Evolutionary conservation across 2,797 vertebrate species (phyloP).

Genomic region (Cheirogaleus major): DNA sequence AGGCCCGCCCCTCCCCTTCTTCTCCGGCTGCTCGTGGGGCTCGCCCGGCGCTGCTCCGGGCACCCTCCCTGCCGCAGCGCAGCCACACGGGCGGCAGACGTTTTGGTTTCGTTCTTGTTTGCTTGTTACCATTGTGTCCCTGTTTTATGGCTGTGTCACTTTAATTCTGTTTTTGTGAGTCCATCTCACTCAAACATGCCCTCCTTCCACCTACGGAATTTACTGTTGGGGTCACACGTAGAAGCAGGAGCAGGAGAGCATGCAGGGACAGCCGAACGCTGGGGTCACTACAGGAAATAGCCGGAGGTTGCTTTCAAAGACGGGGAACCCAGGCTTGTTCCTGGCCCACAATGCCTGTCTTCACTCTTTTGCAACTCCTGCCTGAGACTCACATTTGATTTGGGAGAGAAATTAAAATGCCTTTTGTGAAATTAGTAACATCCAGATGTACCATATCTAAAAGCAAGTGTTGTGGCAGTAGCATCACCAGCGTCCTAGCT

Average conservation of each 20-base stretch:
- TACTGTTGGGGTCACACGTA: background rate
- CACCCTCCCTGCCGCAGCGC: background rate
- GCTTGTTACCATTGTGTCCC: background rate
- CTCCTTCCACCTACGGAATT: background rate
- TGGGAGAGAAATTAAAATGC: background rate
- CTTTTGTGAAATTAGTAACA: background rate
- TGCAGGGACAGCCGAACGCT: too few species aligned
- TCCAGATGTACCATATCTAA: background rate
- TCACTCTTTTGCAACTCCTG: background rate
- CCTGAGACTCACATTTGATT: background rate
- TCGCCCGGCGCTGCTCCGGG: too few species aligned
- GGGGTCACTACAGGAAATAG: background rate
- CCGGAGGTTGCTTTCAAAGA: background rate
- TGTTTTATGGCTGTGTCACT: background rate
- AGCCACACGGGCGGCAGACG: background rate
- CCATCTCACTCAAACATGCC: background rate
- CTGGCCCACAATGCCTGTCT: background rate
- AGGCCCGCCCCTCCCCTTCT: background rate
- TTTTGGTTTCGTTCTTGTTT: background rate
- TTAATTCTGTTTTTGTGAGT: background rate
- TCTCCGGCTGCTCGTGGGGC: background rate
- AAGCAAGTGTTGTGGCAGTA: background rate
- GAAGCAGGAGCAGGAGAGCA: background rate
- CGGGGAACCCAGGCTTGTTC: background rate
- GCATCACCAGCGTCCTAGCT: rapidly evolving